A percentile compares a stretch with the other conserved stretches of the same genome.
Conservation (phyloP, 2,797 vertebrate genomes). For the Argentina silus region DNA sequence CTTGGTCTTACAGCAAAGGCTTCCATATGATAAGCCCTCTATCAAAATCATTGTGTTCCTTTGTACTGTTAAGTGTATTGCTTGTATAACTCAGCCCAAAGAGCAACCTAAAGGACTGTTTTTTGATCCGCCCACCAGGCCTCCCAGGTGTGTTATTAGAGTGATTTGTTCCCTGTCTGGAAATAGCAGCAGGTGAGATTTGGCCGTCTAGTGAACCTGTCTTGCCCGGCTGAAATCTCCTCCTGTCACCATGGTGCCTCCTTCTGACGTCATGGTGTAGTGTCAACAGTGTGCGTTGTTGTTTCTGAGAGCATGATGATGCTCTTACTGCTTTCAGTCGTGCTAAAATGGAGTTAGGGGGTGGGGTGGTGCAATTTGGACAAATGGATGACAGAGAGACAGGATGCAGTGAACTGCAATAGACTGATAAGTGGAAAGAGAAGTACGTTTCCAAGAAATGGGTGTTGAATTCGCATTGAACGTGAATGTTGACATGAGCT, state of each 20-base stretch:
- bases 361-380: conserved; percentile 13
- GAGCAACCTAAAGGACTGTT: conserved; percentile 25
- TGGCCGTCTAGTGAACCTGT: conserved; percentile 29
- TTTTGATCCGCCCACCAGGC: conserved; percentile 38
- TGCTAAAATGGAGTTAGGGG: conserved; percentile 8
- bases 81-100: conserved; percentile 22
- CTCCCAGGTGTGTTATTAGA: conserved; percentile 12
- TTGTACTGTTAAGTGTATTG: not conserved
- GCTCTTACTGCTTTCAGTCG: not conserved
- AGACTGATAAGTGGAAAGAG: not conserved
- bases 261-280: conserved; percentile 64
- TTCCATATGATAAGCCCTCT: conserved; percentile 17
- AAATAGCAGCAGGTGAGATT: conserved; percentile 32
- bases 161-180: conserved; percentile 48
- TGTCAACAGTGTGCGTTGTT: conserved; percentile 40
- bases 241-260: conserved; percentile 68
- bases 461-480: too few relatives aligned
- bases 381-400: conserved; percentile 21
- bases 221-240: conserved; percentile 39
- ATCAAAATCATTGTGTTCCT: conserved; percentile 32
- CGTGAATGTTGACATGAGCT: too few relatives aligned
- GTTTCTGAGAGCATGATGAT: conserved; percentile 44
- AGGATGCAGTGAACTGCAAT: conserved; percentile 3
- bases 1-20: conserved; percentile 21
- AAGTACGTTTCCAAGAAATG: not conserved